Percentiles rank a stretch among this genome's conserved stretches.
Evolutionary conservation across 2,797 vertebrate species (phyloP).

Genomic region (Hoplostethus atlanticus): DNA sequence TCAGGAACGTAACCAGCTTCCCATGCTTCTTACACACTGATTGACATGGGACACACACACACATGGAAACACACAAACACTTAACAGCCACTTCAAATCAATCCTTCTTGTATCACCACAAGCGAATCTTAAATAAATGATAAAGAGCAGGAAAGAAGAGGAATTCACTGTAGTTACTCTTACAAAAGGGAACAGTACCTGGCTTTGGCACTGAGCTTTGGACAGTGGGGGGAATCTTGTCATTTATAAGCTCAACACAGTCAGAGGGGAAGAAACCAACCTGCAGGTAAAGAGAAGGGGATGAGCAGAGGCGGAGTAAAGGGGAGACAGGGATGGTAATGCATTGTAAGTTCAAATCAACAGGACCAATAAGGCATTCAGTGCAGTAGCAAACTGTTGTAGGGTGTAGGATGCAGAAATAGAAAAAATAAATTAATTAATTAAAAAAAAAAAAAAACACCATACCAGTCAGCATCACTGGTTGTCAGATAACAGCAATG

Average conservation of each 20-base stretch:
- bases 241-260: conserved; percentile 97
- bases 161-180: background rate
- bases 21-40: conserved; percentile 98
- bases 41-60: conserved; percentile 27
- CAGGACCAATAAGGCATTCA: conserved; percentile 17
- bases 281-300: conserved; percentile 74
- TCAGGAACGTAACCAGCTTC: conserved; percentile 98
- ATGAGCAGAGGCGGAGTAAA: background rate
- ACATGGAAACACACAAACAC: conserved; percentile 22
- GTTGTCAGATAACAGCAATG: background rate
- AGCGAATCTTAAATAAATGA: conserved; percentile 44
- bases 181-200: conserved; percentile 83
- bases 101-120: conserved; percentile 17
- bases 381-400: conserved; percentile 3
- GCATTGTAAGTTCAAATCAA: conserved; percentile 17
- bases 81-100: conserved; percentile 33
- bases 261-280: conserved; percentile 98
- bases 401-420: conserved; percentile 34
- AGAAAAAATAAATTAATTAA: background rate
- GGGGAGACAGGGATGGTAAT: conserved; percentile 13
- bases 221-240: conserved; percentile 95
- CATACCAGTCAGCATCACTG: background rate
- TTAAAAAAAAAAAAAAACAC: no score
- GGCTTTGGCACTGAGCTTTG: conserved; percentile 95
- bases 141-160: conserved; percentile 5